Evolutionary conservation across 1,140 invertebrate species (phyloP).

Genomic region (Magallana angulata): DNA sequence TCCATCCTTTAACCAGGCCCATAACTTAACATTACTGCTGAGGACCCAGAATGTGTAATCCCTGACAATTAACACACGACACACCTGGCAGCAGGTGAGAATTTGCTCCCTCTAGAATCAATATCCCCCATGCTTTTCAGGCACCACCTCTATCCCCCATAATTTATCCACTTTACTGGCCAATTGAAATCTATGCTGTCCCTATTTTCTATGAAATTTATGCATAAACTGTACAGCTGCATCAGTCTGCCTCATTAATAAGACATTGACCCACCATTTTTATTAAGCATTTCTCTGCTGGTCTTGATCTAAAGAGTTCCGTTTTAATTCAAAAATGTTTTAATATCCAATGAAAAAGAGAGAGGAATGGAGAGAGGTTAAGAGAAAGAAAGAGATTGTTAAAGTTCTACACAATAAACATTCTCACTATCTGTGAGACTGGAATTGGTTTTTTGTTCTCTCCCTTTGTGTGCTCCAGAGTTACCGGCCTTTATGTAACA

Average conservation of each 20-base stretch:
- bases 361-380: neutral
- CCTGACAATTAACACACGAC: slow-evolving; percentile 8
- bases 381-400: neutral
- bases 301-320: neutral
- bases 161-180: neutral
- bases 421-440: neutral
- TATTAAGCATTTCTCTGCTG: too few species aligned
- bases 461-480: neutral
- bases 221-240: neutral
- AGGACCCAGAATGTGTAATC: neutral
- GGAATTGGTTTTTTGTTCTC: slow-evolving; percentile 18
- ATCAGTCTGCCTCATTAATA: neutral
- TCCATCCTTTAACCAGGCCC: too few species aligned
- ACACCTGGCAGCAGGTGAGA: slow-evolving; percentile 12
- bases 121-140: neutral
- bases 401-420: neutral
- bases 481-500: neutral
- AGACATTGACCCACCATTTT: neutral
- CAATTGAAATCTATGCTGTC: neutral
- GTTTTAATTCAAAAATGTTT: neutral
- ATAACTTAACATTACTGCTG: neutral
- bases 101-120: neutral
- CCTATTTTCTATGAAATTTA: neutral
- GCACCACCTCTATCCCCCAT: too few species aligned
- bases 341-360: neutral